Evolutionary conservation across 2,888 invertebrate species (phyloP).

Genomic region (Clivina fossor): DNA sequence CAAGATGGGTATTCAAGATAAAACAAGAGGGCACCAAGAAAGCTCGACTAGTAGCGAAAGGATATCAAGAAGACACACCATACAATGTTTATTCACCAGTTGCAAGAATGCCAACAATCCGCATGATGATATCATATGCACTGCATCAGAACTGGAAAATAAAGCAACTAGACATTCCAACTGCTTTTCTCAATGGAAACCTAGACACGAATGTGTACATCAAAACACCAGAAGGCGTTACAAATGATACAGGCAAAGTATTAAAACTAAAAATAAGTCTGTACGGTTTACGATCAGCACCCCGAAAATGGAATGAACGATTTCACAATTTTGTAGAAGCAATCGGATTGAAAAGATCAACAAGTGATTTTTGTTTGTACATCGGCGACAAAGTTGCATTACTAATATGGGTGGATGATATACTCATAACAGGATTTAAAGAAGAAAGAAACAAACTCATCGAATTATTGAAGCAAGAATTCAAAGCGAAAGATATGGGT

Average conservation of each 20-base stretch:
- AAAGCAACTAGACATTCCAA: conserved; percentile 25
- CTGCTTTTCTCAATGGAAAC: conserved; percentile 33
- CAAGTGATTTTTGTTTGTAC: no score
- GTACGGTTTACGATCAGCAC: conserved; percentile 21
- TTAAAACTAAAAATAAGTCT: conserved; percentile 11
- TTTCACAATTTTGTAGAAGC: conserved; percentile 3
- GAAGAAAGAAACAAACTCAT: no score
- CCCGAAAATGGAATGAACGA: conserved; percentile 15
- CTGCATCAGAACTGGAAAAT: conserved; percentile 20
- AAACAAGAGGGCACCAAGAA: conserved; percentile 36
- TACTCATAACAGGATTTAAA: no score
- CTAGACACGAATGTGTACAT: conserved; percentile 18
- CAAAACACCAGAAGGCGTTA: conserved; percentile 20
- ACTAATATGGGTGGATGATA: no score
- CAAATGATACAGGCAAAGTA: conserved; percentile 23
- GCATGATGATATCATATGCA: no score
- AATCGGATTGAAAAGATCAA: background rate
- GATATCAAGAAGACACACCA: no score
- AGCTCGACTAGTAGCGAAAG: conserved; percentile 39
- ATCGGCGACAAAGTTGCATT: no score
- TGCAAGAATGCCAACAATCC: no score
- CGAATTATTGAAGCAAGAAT: no score
- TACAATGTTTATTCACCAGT: no score
- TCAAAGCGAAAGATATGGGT: no score
- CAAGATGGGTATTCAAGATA: conserved; percentile 39